phyloP scores from a whole-genome alignment of 1,140 invertebrate species.

The Drosophila sp. region DNA sequence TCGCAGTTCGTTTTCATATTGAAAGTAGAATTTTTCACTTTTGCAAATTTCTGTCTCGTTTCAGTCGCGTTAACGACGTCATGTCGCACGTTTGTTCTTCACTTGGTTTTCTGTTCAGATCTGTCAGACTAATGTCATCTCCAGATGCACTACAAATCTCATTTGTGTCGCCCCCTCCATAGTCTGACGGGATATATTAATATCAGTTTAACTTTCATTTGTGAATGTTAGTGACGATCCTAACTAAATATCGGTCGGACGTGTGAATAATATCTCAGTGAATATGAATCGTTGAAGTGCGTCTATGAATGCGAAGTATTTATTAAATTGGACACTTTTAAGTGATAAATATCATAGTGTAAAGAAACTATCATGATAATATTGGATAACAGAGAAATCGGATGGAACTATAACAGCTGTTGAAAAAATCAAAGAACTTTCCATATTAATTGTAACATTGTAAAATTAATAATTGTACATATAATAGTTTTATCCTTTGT shows the following conservation, averaged over 20 bases:
- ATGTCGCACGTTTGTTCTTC: constrained; percentile 75
- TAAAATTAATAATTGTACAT: no score
- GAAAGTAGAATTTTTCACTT: constrained; percentile 84
- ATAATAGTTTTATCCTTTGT: background rate
- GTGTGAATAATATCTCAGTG: constrained; percentile 6
- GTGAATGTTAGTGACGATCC: background rate
- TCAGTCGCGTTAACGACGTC: constrained; percentile 82
- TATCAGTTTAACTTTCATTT: constrained; percentile 51
- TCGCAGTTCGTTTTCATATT: constrained; percentile 78
- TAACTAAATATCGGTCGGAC: constrained; percentile 30
- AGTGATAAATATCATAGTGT: constrained; percentile 12
- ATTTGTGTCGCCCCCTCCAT: constrained; percentile 32
- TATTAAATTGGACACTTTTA: background rate
- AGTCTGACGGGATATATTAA: constrained; percentile 39
- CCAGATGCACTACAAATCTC: constrained; percentile 22
- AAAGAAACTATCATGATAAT: background rate
- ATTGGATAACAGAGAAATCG: background rate
- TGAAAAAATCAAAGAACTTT: background rate
- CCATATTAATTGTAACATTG: background rate
- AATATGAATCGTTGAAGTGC: background rate
- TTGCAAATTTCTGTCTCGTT: constrained; percentile 78
- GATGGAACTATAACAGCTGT: background rate
- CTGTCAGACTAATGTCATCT: constrained; percentile 34
- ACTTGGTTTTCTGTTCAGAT: constrained; percentile 32
- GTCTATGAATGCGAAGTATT: background rate